These are phyloP conservation scores for Phataginus tetradactyla DNA, from an alignment of 2,797 vertebrate species.

Conservation along the genomic window DNA sequence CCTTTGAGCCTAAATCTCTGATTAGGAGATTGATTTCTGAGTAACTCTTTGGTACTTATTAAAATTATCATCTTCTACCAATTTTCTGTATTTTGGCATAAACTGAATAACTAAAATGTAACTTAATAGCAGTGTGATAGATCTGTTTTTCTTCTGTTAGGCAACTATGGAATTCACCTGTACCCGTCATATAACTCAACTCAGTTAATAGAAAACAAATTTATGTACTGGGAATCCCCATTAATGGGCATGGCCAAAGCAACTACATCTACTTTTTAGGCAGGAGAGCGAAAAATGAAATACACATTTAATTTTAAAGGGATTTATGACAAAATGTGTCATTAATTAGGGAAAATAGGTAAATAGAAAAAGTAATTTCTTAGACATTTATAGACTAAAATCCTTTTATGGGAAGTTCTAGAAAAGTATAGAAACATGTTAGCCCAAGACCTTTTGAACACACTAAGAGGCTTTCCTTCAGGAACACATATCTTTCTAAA, in stretches of 20 bases:
- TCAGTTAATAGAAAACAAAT: slow-evolving; percentile 1
- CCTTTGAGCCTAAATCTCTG: slow-evolving; percentile 63
- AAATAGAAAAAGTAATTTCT: background rate
- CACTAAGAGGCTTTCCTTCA: background rate
- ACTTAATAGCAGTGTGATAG: background rate
- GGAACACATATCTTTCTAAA: background rate
- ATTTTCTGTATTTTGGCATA: slow-evolving; percentile 28
- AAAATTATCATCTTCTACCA: slow-evolving; percentile 24
- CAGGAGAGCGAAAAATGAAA: background rate
- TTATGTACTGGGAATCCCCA: background rate
- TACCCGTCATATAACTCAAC: background rate
- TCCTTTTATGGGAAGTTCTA: background rate
- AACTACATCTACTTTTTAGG: background rate
- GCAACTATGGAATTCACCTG: slow-evolving; percentile 9
- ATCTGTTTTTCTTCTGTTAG: slow-evolving; percentile 39
- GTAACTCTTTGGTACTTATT: slow-evolving; percentile 58
- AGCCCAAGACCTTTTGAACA: background rate
- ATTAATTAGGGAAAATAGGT: background rate
- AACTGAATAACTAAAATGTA: slow-evolving; percentile 7
- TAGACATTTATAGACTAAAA: background rate
- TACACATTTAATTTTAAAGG: background rate
- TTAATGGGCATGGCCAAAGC: background rate
- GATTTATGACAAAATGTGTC: background rate
- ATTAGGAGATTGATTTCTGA: slow-evolving; percentile 51
- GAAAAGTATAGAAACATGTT: background rate